Evolutionary conservation across 2,888 invertebrate genomes (phyloP), one percentile per base, ranked within the genome.

Genomic region (Abrostola tripartita): DNA sequence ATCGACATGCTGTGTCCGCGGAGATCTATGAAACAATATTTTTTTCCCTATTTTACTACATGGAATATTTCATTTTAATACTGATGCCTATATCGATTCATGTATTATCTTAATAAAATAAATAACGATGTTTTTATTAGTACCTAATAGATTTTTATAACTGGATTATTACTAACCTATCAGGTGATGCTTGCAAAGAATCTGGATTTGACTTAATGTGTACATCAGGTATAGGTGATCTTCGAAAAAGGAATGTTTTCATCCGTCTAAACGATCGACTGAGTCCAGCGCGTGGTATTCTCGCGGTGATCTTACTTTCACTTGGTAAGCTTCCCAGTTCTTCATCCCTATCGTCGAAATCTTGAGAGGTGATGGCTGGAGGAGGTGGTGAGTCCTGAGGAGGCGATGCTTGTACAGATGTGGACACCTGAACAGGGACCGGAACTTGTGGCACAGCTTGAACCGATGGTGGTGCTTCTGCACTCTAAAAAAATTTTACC

Each of bases 211-310:
- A 85, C 51, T 74, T 74, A 11, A 51, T 52, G 24, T 69, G 69
- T 9, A 73, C 75, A n/a, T 81, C 82, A 0, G 79, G 76, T 0
- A 82, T 76, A 6, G 84, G 58, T 4, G 81, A 68, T 40, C 76
- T 85, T 12, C 79, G 78, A 57, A 90, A 90, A 6, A 90, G 75
- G 14, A 86, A 78, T 6, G 82, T 77, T 61, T 90, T 90, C 90
- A 90, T 90, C 11, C 75, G 74, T 8, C 87, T 80, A 52, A 88
- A 90, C 0, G 90, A 89, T 6, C 85, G 83, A 55, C 84, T 88
- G 8, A 90, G 79, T 0, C 88, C 88, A 0, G 91, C 88, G 0
- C 92, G 83, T 0, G 92, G 92, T 24, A 92, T 86, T 49, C 70
- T 85, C 0, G 83, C 72, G 0, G 82, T 71, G 0, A 77, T 68